Evolutionary conservation across 2,113 vertebrate species (phyloP), one percentile per base, ranked within the genome.

Genomic region (Perccottus glenii): DNA sequence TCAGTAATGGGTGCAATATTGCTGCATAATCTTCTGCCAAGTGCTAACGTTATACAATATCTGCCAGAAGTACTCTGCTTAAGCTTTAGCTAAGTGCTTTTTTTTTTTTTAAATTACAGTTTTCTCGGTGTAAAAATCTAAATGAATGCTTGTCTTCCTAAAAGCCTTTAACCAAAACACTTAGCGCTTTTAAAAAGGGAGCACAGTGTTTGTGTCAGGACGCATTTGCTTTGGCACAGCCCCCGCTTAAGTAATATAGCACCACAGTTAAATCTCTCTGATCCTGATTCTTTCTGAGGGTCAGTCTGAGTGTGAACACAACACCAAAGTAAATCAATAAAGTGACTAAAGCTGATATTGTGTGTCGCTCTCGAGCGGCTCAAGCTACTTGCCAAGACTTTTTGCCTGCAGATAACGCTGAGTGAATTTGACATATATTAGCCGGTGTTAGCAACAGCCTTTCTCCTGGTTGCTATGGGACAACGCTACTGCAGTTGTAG

Each of bases 351-450:
- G 61, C 63, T 58, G 51, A 36, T 52, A 48, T 65, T 58, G 47
- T 40, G 32, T 51, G 60, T 48, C 56, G 2, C 64, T 42, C 14
- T 56, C 15, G 45, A n/a, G 62, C 45, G 65, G 8, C 47, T 66
- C 42, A 45, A 60, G 49, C 12, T 42, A 15, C 47, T 55, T 53
- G 46, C 33, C 38, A 43, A 52, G 47, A 62, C 51, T 51, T 62
- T 35, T 40, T 38, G 5, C 35, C 47, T 6, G 15, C 38, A 12
- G 50, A 52, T 0, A 51, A 12, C 58, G 12, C 59, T 78, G 49
- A 47, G 16, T 71, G 53, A 51, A 62, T 61, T 75, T 6, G 9
- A 67, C 67, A 70, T 62, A 57, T 70, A 67, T 66, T 60, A n/a
- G 59, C 55, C 43, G 5, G 38, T 27, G 19, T n/a, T 49, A 68